Percentiles rank a stretch among this genome's conserved stretches.
These are phyloP conservation scores for Oegoconia quadripuncta DNA, from an alignment of 2,888 invertebrate genomes.

Conservation along the genomic window DNA sequence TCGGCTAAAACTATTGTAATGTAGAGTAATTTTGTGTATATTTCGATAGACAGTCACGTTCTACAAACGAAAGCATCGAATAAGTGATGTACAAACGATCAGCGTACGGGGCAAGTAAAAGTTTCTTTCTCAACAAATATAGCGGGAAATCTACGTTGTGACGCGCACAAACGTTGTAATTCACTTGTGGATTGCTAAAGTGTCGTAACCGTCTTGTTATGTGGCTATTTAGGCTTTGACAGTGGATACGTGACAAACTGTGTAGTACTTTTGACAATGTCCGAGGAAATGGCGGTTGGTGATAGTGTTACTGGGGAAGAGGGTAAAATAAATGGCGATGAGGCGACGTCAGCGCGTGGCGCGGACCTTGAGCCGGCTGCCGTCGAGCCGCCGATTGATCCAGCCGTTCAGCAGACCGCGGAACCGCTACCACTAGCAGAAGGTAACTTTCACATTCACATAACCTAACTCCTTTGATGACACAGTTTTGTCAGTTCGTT, in stretches of 20 bases:
- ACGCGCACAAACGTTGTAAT: slow-evolving; percentile 65
- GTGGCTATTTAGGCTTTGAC: slow-evolving; percentile 59
- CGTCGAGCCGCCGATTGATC: slow-evolving; percentile 31
- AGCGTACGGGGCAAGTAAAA: slow-evolving; percentile 31
- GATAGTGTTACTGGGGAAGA: slow-evolving; percentile 62
- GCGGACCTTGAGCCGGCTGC: slow-evolving; percentile 33
- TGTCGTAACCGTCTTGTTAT: slow-evolving; percentile 63
- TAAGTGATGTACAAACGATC: slow-evolving; percentile 28
- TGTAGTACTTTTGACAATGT: slow-evolving; percentile 68
- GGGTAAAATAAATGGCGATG: slow-evolving; percentile 44
- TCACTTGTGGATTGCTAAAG: slow-evolving; percentile 48
- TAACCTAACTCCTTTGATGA: slow-evolving; percentile 56
- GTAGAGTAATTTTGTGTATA: slow-evolving; percentile 16
- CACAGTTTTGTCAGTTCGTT: slow-evolving; percentile 35
- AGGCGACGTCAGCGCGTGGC: slow-evolving; percentile 36
- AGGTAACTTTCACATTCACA: slow-evolving; percentile 56
- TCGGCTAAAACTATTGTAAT: slow-evolving; percentile 22
- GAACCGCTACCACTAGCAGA: slow-evolving; percentile 29
- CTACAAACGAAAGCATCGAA: slow-evolving; percentile 7
- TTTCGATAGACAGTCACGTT: slow-evolving; percentile 12
- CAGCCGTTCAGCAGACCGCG: slow-evolving; percentile 27
- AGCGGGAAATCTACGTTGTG: slow-evolving; percentile 74
- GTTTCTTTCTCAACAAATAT: slow-evolving; percentile 53
- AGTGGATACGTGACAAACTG: slow-evolving; percentile 54
- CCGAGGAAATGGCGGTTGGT: slow-evolving; percentile 73